Evolutionary conservation across 2,888 invertebrate species (phyloP).

Genomic region (Onchidella celtica): DNA sequence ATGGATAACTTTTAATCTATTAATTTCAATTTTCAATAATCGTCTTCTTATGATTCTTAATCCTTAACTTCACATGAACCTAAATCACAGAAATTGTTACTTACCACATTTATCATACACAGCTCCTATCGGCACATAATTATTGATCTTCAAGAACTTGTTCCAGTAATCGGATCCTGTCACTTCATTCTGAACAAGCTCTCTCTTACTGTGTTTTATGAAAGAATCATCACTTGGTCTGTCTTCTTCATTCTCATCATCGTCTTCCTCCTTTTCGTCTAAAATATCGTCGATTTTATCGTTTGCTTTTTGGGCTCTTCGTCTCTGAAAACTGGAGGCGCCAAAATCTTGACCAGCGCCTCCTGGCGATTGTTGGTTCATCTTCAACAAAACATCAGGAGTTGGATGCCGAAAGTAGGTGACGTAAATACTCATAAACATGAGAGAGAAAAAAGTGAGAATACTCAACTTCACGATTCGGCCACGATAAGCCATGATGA

Average conservation of each 20-base stretch:
- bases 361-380: slow-evolving; percentile 41
- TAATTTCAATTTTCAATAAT: no score
- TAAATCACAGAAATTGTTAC: slow-evolving; percentile 27
- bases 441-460: slow-evolving; percentile 26
- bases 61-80: no score
- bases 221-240: no score
- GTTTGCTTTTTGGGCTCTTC: no score
- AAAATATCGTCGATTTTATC: no score
- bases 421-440: slow-evolving; percentile 45
- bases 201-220: no score
- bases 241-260: slow-evolving; percentile 37
- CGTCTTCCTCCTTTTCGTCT: slow-evolving; percentile 54
- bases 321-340: background rate
- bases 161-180: slow-evolving; percentile 58
- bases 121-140: slow-evolving; percentile 65
- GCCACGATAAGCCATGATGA: slow-evolving; percentile 5
- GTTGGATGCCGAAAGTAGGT: slow-evolving; percentile 55
- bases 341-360: background rate
- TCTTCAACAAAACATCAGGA: slow-evolving; percentile 51
- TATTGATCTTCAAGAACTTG: slow-evolving; percentile 60
- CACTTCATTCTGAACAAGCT: no score
- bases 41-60: no score
- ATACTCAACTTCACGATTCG: background rate
- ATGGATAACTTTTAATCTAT: no score
- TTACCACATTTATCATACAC: slow-evolving; percentile 69